Base-by-base conservation (phyloP, 2,888 invertebrate genomes). In the Hemaris fuciformis region DNA sequence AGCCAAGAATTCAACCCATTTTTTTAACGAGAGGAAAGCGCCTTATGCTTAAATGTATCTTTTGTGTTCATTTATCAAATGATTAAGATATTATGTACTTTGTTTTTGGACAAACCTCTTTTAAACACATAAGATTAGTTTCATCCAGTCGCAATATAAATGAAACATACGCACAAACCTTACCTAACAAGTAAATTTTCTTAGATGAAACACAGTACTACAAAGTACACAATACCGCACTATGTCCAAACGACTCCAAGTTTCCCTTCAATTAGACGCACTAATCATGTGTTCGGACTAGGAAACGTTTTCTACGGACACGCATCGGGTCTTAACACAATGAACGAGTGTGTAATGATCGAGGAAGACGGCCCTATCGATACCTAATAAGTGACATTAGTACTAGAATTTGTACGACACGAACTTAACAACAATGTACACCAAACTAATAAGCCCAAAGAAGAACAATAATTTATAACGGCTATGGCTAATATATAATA, bases 241-340 rank as follows among this genome's bases (percentile, higher is more conserved):
- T 15, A 53, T 13, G 31, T 8, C 8, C 18, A 31, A 18, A 31
- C 18, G 10, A 4, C 23, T 25, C 7, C 27, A 53, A 27, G 53
- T 53, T 53, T 53, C 53, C 31, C 53, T 31, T 53, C 53, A 53
- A 53, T 53, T 53, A 53, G 53, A 31, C 45, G 22, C 53, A 27
- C 53, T 53, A 53, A 53, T 53, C 53, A 18, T 53, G 53, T 27
- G 53, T 18, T 53, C 7, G 18, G 53, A 27, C 15, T 27, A 53
- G 53, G 53, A 53, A 53, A 18, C 53, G 27, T 2, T 53, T 53
- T 53, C 53, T 53, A 53, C 31, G 53, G 53, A 53, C 53, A 53
- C 53, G 53, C 53, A 31, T 53, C 53, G 18, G 53, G 18, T 27
- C 27, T 48, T 25, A 27, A 53, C 53, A 53, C 31, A 53, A 53